phyloP scores from a whole-genome alignment of 2,113 vertebrate genomes.

The Corythaixoides concolor region DNA sequence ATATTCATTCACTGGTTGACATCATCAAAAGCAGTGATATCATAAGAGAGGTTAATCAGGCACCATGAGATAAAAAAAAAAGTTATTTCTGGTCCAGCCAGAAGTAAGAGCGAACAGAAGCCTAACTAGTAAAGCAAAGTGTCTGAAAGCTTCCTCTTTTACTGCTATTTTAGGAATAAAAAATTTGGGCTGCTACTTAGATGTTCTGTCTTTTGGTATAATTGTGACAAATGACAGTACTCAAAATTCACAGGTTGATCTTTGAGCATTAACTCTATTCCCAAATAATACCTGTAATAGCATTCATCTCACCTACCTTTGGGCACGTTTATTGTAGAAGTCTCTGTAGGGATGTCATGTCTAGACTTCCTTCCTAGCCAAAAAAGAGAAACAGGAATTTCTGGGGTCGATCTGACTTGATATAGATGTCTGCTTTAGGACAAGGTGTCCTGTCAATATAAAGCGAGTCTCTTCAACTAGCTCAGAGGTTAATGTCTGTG shows the following conservation, averaged over 20 bases:
- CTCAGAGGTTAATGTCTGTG: neutral
- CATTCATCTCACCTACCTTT: neutral
- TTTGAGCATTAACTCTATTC: neutral
- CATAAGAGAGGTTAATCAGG: neutral
- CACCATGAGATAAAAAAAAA: fast-evolving
- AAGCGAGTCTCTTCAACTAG: fast-evolving
- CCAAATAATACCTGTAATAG: neutral
- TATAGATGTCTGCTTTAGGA: neutral
- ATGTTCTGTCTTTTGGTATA: neutral
- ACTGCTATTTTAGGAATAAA: neutral
- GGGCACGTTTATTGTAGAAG: neutral
- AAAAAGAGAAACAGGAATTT: neutral
- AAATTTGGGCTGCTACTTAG: neutral
- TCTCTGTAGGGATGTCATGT: fast-evolving
- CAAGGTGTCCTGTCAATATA: neutral
- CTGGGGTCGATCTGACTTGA: neutral
- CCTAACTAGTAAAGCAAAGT: neutral
- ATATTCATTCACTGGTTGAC: neutral
- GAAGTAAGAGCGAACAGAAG: neutral
- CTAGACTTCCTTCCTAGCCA: neutral
- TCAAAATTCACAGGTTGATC: neutral
- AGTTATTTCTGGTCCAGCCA: neutral
- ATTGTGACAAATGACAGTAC: neutral
- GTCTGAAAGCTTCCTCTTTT: neutral
- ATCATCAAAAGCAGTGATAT: neutral